phyloP scores from a whole-genome alignment of 2,113 vertebrate species.

The Phocoena phocoena region DNA sequence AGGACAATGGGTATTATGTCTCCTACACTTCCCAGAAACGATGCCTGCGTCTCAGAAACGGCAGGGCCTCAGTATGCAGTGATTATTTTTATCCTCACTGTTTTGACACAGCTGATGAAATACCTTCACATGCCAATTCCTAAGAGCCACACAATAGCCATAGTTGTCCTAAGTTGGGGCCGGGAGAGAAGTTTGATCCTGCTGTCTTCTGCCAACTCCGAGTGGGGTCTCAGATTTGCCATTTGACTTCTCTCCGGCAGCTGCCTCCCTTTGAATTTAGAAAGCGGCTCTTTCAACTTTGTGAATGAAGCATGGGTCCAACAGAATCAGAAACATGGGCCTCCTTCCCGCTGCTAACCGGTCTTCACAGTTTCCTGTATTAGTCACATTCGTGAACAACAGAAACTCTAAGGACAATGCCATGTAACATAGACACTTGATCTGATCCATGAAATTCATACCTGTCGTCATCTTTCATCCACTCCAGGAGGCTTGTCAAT shows the following conservation, averaged over 20 bases:
- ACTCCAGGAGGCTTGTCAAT: constrained; percentile 28
- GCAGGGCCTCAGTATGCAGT: neutral
- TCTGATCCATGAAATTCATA: constrained; percentile 45
- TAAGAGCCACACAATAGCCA: neutral
- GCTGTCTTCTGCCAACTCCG: neutral
- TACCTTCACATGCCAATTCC: neutral
- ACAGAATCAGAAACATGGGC: constrained; percentile 60
- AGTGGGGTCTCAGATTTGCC: constrained; percentile 36
- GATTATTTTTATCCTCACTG: constrained; percentile 62
- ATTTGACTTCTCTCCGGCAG: constrained; percentile 41
- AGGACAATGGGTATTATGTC: constrained; percentile 59
- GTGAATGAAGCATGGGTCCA: constrained; percentile 56
- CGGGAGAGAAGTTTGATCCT: constrained; percentile 25
- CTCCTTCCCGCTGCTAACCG: neutral
- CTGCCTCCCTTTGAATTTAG: constrained; percentile 55
- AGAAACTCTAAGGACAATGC: constrained; percentile 54
- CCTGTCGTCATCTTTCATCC: neutral
- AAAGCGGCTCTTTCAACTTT: constrained; percentile 55
- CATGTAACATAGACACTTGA: constrained; percentile 50
- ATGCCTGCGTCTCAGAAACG: constrained; percentile 36
- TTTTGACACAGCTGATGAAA: constrained; percentile 55
- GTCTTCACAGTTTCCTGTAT: constrained; percentile 36
- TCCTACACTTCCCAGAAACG: constrained; percentile 39
- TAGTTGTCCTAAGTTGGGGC: neutral
- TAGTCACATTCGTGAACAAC: neutral